Evolutionary conservation across 2,888 invertebrate genomes (phyloP), one percentile per base, ranked within the genome.

Genomic region (Drosophila birchii): DNA sequence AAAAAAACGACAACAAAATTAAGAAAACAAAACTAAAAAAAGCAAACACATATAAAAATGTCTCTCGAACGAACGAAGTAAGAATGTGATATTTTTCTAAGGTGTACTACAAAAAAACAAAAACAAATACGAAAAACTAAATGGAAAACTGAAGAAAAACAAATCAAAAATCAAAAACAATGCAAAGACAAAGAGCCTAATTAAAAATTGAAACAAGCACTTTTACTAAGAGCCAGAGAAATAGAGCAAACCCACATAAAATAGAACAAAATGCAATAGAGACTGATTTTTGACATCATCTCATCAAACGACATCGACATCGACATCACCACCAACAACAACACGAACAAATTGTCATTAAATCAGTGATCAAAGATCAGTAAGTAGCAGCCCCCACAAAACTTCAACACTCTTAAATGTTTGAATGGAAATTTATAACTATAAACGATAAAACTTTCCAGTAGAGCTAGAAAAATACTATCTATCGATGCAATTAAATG

Each of bases 61-160:
- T 92, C 92, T 92, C 91, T 91, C 90, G 92, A 92, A 91, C 92
- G 92, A 92, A 92, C 92, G 92, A 92, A 92, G 91, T 91, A 91
- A 92, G 92, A 91, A 92, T 92, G 92, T 92, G 92, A 92, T 92
- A 92, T 92, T 92, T 92, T 92, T 92, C 91, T 92, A 92, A 90
- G 90, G 84, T 86, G 88, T 88, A 90, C 80, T 82, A 86, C 76
- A 71, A 81, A 75, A 70, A 78, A 18, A 41, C 41, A 9, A 4
- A 69, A 16, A 9, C 2, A 32, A 32, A 32, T 32, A 32, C 32
- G 68, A 60, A 73, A 61, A 57, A 47, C 54, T 41, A 47, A 60
- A n/a, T 34, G n/a, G 16, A 39, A 41, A 41, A 44, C 44, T 44
- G 26, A 70, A 3, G 26, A 18, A 23, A 45, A 62, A 64, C 32